Percentiles rank a stretch among this genome's conserved stretches.
These are phyloP conservation scores for Sebastolobus alascanus DNA, from an alignment of 2,797 vertebrate species.

Conservation along the genomic window DNA sequence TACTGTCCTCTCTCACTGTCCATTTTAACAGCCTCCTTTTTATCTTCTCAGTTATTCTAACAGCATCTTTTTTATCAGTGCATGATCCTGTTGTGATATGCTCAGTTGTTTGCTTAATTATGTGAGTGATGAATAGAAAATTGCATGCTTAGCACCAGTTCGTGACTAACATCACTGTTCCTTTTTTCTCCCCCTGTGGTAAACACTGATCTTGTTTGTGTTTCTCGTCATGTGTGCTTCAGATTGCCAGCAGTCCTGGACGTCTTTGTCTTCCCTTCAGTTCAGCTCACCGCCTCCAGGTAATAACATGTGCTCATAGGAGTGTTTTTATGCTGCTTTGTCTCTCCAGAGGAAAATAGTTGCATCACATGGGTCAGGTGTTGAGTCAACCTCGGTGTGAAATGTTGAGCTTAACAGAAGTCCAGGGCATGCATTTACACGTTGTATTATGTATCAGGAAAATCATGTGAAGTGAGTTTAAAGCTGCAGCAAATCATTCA, in stretches of 20 bases:
- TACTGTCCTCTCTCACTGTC: slow-evolving; percentile 8
- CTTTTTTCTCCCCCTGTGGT: background rate
- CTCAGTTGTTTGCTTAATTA: background rate
- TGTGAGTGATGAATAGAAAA: slow-evolving; percentile 6
- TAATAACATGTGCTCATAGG: slow-evolving; percentile 59
- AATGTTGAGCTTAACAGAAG: background rate
- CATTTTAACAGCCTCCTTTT: background rate
- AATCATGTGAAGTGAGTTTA: background rate
- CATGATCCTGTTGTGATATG: background rate
- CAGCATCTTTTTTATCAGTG: background rate
- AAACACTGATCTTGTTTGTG: background rate
- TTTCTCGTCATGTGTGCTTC: slow-evolving; percentile 28
- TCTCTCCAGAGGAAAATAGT: background rate
- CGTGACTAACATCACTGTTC: background rate
- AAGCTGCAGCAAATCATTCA: background rate
- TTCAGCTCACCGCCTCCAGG: slow-evolving; percentile 84
- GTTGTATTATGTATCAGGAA: background rate
- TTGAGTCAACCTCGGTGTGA: background rate
- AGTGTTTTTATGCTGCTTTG: background rate
- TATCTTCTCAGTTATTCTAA: background rate
- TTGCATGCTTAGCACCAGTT: background rate
- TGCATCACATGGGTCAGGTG: background rate
- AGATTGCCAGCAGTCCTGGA: slow-evolving; percentile 86
- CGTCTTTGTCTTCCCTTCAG: slow-evolving; percentile 84
- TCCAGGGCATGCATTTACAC: background rate